Conservation (phyloP, 1,140 invertebrate species). For the Habropoda laboriosa region DNA sequence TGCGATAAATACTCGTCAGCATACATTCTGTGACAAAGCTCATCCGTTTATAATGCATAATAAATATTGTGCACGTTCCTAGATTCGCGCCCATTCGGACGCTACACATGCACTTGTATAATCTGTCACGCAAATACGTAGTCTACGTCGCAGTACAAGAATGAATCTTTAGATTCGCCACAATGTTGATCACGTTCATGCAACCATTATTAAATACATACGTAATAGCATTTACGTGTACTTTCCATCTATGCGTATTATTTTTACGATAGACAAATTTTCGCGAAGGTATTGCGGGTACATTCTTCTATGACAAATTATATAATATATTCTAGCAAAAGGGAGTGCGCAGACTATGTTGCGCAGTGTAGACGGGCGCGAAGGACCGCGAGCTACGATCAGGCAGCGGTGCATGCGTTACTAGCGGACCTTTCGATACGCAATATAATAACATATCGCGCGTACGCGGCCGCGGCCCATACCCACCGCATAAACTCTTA, state of each 20-base stretch:
- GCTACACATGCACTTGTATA: conserved; percentile 8
- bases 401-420: conserved; percentile 4
- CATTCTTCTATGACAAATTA: no score
- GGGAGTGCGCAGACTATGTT: not conserved
- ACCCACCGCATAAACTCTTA: conserved; percentile 69
- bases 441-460: conserved; percentile 74
- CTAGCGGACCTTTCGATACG: conserved; percentile 69
- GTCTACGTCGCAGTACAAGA: no score
- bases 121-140: no score
- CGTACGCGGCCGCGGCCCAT: conserved; percentile 44
- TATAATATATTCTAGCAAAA: conserved; percentile 11
- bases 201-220: no score
- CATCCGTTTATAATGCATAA: not conserved
- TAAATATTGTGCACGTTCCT: not conserved
- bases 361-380: conserved; percentile 14
- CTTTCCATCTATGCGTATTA: no score
- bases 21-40: not conserved
- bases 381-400: conserved; percentile 39
- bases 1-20: no score
- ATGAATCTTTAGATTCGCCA: no score
- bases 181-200: no score
- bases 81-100: not conserved
- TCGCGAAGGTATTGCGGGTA: no score
- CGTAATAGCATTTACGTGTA: no score
- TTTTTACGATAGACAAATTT: no score